A percentile compares a stretch with the other conserved stretches of the same genome.
Evolutionary conservation across 2,888 invertebrate genomes (phyloP).

Genomic region (Scaptomyza polygonia): DNA sequence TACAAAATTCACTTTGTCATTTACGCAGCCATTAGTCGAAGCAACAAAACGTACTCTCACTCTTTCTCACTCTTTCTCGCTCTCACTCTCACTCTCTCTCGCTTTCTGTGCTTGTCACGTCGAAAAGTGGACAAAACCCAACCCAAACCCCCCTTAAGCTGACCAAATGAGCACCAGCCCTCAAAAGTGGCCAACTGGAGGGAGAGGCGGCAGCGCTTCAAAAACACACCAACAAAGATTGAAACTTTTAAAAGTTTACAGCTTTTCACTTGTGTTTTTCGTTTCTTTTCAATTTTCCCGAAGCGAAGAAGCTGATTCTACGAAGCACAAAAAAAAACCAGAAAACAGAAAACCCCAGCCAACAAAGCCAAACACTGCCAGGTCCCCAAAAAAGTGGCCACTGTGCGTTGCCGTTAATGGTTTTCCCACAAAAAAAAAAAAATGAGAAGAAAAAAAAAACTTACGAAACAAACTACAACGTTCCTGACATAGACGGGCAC

Average conservation of each 20-base stretch:
- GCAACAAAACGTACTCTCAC: constrained; percentile 58
- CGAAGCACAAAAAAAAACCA: constrained; percentile 9
- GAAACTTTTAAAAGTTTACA: constrained; percentile 77
- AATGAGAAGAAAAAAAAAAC: constrained; percentile 55
- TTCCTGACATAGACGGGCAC: constrained; percentile 44
- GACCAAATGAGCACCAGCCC: constrained; percentile 70
- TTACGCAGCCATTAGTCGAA: constrained; percentile 75
- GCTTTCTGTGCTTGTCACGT: constrained; percentile 56
- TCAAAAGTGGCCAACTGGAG: constrained; percentile 49
- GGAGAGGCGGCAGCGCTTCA: not conserved
- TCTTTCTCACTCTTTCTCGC: not conserved
- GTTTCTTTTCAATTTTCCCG: constrained; percentile 68
- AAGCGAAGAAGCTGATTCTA: constrained; percentile 30
- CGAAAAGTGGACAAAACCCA: constrained; percentile 56
- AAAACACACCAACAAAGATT: constrained; percentile 49
- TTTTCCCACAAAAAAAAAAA: constrained; percentile 41
- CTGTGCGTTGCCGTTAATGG: constrained; percentile 74
- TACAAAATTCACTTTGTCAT: constrained; percentile 74
- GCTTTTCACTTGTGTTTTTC: constrained; percentile 67
- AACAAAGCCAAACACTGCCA: constrained; percentile 24
- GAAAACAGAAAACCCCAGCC: constrained; percentile 4
- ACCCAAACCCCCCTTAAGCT: constrained; percentile 26
- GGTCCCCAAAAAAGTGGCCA: constrained; percentile 51
- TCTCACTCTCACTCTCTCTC: not conserved
- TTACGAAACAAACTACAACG: constrained; percentile 74